Base-by-base conservation (phyloP, 2,797 vertebrate species). In the Columba guinea region DNA sequence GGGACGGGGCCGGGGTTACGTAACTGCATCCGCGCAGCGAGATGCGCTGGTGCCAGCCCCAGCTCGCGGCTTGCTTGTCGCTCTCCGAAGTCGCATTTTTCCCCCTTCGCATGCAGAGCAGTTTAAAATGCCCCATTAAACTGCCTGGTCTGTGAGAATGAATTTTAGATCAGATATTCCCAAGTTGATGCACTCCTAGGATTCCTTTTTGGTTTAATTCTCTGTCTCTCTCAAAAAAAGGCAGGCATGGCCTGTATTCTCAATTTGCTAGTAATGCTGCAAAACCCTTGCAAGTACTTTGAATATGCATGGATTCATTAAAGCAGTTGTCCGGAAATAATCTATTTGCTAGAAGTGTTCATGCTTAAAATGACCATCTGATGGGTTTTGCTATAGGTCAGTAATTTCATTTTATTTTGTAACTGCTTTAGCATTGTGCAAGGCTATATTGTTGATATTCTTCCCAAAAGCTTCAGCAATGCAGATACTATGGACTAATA, bases 1-100 rank as follows among this genome's bases (percentile, higher is more conserved):
- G 84, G 67, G 60, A 32, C 24, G 30, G 78, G 84, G 49, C 41
- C 65, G 86, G 67, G 87, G 91, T 98, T 98, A 98, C 97, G 97
- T 97, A 98, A 98, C 93, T 20, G 95, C 92, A 63, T 34, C 85
- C 79, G 62, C 39, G 78, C 26, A 2, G 56, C 49, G 49, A 5
- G 91, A 35, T 58, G 77, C 69, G 46, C 79, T 5, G 20, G 48
- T 53, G 51, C 3, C 84, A 15, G 89, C 84, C 53, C 69, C 78
- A 2, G 39, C 51, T 15, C 52, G 16, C 44, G 46, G 69, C 87
- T 49, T 18, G 18, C 13, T 35, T 0, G 69, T 27, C 55, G 58
- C 59, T 51, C n/a, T 90, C 41, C 34, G 35, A 51, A 84, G 86
- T 52, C 46, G 35, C 20, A 4, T 44, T 52, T 52, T 2, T 22